Evolutionary conservation across 2,113 vertebrate species (phyloP).

Genomic region (Dipodomys merriami): DNA sequence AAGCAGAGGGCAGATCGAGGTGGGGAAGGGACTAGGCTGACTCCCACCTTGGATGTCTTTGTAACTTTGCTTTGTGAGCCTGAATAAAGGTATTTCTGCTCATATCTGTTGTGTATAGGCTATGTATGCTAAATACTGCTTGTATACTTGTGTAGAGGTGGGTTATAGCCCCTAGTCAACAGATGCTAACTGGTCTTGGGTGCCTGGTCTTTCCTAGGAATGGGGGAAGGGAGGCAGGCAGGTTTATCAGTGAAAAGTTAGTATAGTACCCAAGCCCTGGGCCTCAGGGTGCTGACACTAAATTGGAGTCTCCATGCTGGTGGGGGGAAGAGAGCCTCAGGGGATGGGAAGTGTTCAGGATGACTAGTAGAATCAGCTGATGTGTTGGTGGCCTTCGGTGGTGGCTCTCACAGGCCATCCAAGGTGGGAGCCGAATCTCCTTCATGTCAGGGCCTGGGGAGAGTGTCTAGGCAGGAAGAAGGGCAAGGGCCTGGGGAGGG

Average conservation of each 20-base stretch:
- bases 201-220: background rate
- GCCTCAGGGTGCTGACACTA: background rate
- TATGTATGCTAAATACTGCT: background rate
- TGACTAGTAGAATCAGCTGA: rapidly evolving
- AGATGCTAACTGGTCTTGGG: background rate
- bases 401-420: background rate
- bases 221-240: background rate
- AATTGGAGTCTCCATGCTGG: background rate
- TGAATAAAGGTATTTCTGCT: background rate
- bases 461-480: background rate
- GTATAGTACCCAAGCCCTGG: background rate
- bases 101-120: background rate
- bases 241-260: background rate
- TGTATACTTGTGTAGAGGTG: background rate
- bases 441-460: background rate
- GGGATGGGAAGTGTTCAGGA: background rate
- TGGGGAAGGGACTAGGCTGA: background rate
- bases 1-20: constrained; percentile 40
- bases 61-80: background rate
- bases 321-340: background rate
- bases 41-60: background rate
- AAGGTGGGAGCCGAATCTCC: background rate
- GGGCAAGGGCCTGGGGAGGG: background rate
- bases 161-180: background rate
- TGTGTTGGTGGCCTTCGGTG: background rate